These are phyloP conservation scores for Hydrozoanthus tunicans DNA, from an alignment of 64 coral and sea anemone species.

Conservation along the genomic window DNA sequence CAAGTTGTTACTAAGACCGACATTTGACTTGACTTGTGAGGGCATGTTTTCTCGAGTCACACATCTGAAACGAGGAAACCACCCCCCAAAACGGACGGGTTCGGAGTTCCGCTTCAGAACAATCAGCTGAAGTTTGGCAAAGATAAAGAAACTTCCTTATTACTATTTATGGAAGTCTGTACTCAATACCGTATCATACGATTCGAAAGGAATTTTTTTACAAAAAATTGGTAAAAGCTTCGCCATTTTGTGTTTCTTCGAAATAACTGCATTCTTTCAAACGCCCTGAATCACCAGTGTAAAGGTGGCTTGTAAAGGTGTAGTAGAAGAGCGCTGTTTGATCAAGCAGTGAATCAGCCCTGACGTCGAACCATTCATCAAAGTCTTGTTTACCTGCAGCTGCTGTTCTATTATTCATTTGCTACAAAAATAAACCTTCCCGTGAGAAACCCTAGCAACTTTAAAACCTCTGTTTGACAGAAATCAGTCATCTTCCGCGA, in stretches of 20 bases:
- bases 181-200: background rate
- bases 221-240: too few species aligned
- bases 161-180: slow-evolving; percentile 17
- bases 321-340: too few species aligned
- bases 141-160: background rate
- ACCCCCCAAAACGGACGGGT: background rate
- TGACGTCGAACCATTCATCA: slow-evolving; percentile 21
- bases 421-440: slow-evolving; percentile 40
- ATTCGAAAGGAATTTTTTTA: background rate
- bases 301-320: too few species aligned
- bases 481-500: background rate
- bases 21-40: background rate
- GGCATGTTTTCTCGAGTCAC: background rate
- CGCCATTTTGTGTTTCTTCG: too few species aligned
- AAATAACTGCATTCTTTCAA: too few species aligned
- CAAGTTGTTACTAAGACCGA: background rate
- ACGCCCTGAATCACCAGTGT: too few species aligned
- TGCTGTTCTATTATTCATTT: slow-evolving; percentile 35
- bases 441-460: slow-evolving; percentile 5
- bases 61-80: background rate
- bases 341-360: background rate
- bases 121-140: background rate
- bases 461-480: background rate
- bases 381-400: slow-evolving; percentile 12
- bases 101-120: slow-evolving; percentile 20